Base-by-base conservation (phyloP, 92 coral and sea anemone species). In the Pocillopora meandrina region DNA sequence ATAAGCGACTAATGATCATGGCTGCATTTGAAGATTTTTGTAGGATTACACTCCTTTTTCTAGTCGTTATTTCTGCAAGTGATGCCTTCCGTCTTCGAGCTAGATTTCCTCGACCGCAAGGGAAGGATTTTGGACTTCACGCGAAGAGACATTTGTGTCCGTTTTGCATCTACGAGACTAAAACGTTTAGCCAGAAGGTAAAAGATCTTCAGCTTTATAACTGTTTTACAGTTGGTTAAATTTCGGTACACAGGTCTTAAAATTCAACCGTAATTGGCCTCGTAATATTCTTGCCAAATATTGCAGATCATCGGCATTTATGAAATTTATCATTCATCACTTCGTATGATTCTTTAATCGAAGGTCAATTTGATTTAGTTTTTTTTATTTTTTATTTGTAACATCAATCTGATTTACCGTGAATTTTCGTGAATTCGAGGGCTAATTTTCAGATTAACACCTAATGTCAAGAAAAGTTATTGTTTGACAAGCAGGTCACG, bases 91-190 rank as follows among this genome's bases (percentile, higher is more conserved):
- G 94, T 42, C 90, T 92, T 42, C 93, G 80, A 64, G 98, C 98
- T 56, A 92, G 90, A 26, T 95, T 95, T 65, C 98, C 98, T 15
- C 85, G 87, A 67, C 93, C 87, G 2, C 93, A 89, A 23, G 72
- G 84, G 8, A 59, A 65, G 26, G 87, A 84, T 56, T 62, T 85
- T 77, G 84, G 88, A n/a, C 91, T 80, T 33, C 80, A 89, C 35
- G 85, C 98, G 12, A 94, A 97, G 94, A 87, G 93, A 58, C 85
- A 95, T 18, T 52, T 91, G 19, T 97, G 99, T 76, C 84, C 85
- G 61, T 94, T 82, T 88, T 97, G 99, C 73, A 85, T 79, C 67
- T 97, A 97, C 67, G 99, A 97, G 56, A 97, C 99, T 16, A 91
- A 84, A 79, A 90, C 89, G 75, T 88, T 71, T 56, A 89, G 88